Evolutionary conservation across 2,888 invertebrate species (phyloP).

Genomic region (Caenorhabditis doughertyi): DNA sequence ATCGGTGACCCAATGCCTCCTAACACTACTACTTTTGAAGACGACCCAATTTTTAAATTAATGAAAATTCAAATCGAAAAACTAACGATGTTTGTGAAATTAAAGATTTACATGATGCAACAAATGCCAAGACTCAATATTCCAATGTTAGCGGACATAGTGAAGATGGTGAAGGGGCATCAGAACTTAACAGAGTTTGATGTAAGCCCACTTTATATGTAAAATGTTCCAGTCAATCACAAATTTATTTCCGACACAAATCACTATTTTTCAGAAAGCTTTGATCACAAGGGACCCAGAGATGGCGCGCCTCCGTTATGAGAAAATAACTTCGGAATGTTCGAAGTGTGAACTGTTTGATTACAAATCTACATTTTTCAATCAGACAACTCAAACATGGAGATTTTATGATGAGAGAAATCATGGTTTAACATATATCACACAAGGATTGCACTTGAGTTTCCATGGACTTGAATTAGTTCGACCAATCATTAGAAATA

Average conservation of each 20-base stretch:
- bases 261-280: not conserved
- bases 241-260: too few relatives aligned
- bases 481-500: not conserved
- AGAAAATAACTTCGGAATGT: constrained; percentile 1
- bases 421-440: constrained; percentile 19
- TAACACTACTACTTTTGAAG: not conserved
- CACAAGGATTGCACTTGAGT: not conserved
- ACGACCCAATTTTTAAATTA: not conserved
- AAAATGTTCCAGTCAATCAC: too few relatives aligned
- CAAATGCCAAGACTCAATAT: not conserved
- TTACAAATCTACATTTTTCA: constrained; percentile 8
- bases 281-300: not conserved
- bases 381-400: not conserved
- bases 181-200: constrained; percentile 3
- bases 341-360: constrained; percentile 6
- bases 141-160: too few relatives aligned
- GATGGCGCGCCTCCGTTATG: not conserved
- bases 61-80: constrained; percentile 4
- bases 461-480: constrained; percentile 26
- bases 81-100: not conserved
- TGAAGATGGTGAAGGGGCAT: too few relatives aligned
- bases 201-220: too few relatives aligned
- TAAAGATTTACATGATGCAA: constrained; percentile 17
- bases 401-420: constrained; percentile 19
- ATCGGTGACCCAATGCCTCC: not conserved